Conservation (phyloP, 1,140 invertebrate genomes). For the Papilio polyxenes region DNA sequence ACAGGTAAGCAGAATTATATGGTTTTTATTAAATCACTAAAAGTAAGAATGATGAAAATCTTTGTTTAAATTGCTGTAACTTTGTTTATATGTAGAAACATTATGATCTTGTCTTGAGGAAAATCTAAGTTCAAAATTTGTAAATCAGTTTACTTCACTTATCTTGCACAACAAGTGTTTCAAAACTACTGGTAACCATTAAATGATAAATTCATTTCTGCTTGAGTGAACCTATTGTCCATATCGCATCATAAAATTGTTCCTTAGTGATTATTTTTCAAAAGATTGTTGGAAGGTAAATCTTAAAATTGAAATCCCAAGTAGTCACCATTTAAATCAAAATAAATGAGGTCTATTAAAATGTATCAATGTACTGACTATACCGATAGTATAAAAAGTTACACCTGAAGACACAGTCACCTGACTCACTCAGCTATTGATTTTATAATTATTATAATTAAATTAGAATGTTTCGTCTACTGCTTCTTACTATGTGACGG, state of each 20-base stretch:
- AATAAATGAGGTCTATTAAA: not conserved
- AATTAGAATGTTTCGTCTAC: conserved; percentile 25
- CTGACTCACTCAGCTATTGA: conserved; percentile 21
- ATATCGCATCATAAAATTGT: not conserved
- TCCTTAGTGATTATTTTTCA: not conserved
- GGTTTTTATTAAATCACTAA: not conserved
- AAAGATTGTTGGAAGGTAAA: not conserved
- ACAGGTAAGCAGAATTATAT: conserved; percentile 81
- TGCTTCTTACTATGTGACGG: not conserved
- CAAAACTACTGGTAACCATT: not conserved
- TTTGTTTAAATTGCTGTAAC: not conserved
- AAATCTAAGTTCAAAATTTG: not conserved
- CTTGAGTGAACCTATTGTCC: not conserved
- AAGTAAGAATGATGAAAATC: not conserved
- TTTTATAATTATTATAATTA: conserved; percentile 39
- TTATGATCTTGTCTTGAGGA: not conserved
- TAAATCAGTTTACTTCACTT: not conserved
- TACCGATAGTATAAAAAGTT: not conserved
- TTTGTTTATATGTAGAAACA: not conserved
- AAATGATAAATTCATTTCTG: not conserved
- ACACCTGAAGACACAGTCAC: not conserved
- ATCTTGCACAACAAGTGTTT: not conserved
- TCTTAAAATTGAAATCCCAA: not conserved
- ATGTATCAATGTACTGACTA: not conserved
- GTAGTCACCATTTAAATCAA: not conserved